Base-by-base conservation (phyloP, 2,113 vertebrate genomes). In the Furnarius figulus region DNA sequence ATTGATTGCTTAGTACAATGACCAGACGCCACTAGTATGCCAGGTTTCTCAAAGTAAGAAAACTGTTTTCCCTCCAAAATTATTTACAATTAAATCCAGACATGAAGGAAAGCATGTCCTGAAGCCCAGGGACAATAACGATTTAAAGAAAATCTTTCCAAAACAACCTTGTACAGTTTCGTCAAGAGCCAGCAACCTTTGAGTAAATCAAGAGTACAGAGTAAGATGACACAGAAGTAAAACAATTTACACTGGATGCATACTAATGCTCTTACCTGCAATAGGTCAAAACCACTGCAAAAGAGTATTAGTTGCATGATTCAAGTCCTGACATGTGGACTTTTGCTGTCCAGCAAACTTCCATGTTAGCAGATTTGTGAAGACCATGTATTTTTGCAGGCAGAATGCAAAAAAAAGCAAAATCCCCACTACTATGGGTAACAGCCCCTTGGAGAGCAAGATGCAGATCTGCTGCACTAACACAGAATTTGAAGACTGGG, bases 71-170 rank as follows among this genome's bases (percentile, higher is more conserved):
- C n/a, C 50, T 89, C 72, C 79, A 77, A 63, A 88, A 93, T 83
- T 63, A 83, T 63, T 90, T 47, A 78, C 85, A 71, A 96, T 90
- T 93, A 95, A 95, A 91, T 80, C 76, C 91, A 95, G 85, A 83
- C 56, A 93, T 22, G 40, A 81, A 83, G 72, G 31, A 85, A 67
- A 44, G 49, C n/a, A 76, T 44, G 72, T 56, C 65, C 83, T 83
- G 52, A 93, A 92, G 46, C 63, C 19, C 39, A 50, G 16, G 4
- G 1, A 4, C 58, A 63, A 46, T 22, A 39, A 87, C 33, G 17
- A 56, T 12, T 3, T 0, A 17, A 89, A 71, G 40, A 82, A 85
- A 80, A 47, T 63, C 23, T 74, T 77, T 70, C 40, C 53, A 61
- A 39, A 78, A 72, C 44, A 50, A 42, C 40, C 13, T 72, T 0